Evolutionary conservation across 2,888 invertebrate species (phyloP), one percentile per base, ranked within the genome.

Genomic region (Folsomia candida): DNA sequence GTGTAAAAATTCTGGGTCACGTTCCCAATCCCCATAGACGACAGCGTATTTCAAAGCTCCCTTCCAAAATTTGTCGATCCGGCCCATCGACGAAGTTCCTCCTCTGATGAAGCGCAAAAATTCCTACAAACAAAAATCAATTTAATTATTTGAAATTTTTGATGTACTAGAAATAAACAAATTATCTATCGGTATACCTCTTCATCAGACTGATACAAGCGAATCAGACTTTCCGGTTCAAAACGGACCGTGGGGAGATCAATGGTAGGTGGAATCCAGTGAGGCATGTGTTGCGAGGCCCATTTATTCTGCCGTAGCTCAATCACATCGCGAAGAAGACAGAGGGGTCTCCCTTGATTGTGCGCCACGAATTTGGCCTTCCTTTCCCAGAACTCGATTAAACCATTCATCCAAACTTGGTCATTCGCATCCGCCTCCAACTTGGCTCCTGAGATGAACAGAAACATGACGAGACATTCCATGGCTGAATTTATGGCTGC

Each of bases 31-130:
- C 20, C 74, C 74, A 27, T 72, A 70, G n/a, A 71, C 64, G 2
- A 78, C 72, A 18, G 78, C 78, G 57, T 74, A 78, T 54, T 76
- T 73, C 51, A 78, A 62, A n/a, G 76, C 76, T 66, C 76, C 76
- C 51, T 75, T 74, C 11, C 73, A 74, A 68, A 76, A 78, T 11
- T 72, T 72, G 65, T 78, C 78, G 28, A 62, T 73, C 26, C 73
- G 69, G 25, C 67, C 73, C 66, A 70, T 69, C 1, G 71, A 70
- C 51, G 72, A 67, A 25, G 71, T 71, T 14, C 69, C 61, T 11
- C 70, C 54, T 57, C 71, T 72, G 51, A 75, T 68, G 24, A 73
- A 73, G 2, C 71, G 65, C 26, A 75, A 51, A 65, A 75, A 75
- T 59, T 75, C 75, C 75, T 75, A 47, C 2, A 71, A 61, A 58